Evolutionary conservation across 2,797 vertebrate genomes (phyloP), one percentile per base, ranked within the genome.

Genomic region (Petrocephalus sullivani): DNA sequence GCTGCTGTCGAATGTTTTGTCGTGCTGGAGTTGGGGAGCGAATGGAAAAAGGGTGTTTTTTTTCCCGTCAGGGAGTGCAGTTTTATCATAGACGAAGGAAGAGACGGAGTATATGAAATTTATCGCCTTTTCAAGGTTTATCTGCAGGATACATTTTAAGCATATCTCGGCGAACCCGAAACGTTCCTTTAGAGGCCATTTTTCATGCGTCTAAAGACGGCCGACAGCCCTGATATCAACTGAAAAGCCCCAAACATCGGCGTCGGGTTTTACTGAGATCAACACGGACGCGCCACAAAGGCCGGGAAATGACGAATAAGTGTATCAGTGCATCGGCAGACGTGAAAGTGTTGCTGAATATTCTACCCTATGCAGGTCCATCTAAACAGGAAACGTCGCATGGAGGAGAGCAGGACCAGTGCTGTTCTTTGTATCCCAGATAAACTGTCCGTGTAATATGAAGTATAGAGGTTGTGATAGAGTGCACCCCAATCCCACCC

Each of bases 111-210:
- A 19, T 78, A 46, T 19, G 71, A 78, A 78, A 78, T 78, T 41
- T 78, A 78, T 78, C 71, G 37, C 71, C 71, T 78, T 78, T 46
- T 75, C 67, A 19, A 41, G 67, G 28, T 75, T 78, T 78, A 46
- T 78, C 71, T 78, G 71, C 16, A 8, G 37, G 71, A 78, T 78
- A 46, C 71, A 78, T 78, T 78, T 78, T 78, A 78, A 78, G 71
- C 71, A 5, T 67, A 67, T 78, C 71, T 78, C 37, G 14, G 21
- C 7, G 71, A 37, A 78, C 33, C 33, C 41, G 71, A 46, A 78
- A 78, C 6, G 28, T 46, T 46, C 37, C 71, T 78, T 78, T 37
- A 78, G 41, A 78, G 71, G 37, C 33, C 37, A 46, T 78, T 78
- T 78, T 78, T 78, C 71, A 75, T 75, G 67, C 23, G 37, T 78